phyloP scores from a whole-genome alignment of 2,888 invertebrate species.

The Palloptera scutellata region DNA sequence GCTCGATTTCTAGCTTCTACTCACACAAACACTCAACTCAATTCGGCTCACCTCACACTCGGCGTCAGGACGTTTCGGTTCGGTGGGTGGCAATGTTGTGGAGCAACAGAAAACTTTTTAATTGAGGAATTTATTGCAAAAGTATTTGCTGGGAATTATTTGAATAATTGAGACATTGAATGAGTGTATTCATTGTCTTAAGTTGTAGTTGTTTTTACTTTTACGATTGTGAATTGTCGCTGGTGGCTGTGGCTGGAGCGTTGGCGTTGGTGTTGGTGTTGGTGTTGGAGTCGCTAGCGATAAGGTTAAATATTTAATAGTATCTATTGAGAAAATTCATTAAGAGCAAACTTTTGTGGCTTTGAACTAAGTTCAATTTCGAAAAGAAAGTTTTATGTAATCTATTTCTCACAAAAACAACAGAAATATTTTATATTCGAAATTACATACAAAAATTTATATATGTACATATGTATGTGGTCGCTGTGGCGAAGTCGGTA shows the following conservation, averaged over 20 bases:
- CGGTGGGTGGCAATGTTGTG: neutral
- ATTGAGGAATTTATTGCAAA: slow-evolving; percentile 22
- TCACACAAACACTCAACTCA: neutral
- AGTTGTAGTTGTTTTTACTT: slow-evolving; percentile 9
- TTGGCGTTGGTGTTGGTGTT: slow-evolving; percentile 19
- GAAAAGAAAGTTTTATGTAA: no score
- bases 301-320: slow-evolving; percentile 6
- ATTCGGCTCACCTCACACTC: neutral
- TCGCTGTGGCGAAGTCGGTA: no score
- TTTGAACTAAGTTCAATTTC: no score
- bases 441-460: no score
- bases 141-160: slow-evolving; percentile 27
- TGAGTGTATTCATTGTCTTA: neutral
- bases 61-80: neutral
- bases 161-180: slow-evolving; percentile 27
- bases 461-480: no score
- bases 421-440: no score
- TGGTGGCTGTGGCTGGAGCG: no score
- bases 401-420: no score
- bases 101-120: slow-evolving; percentile 12
- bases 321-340: neutral
- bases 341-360: no score
- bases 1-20: slow-evolving; percentile 41
- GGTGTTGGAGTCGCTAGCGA: slow-evolving; percentile 5
- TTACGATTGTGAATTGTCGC: neutral